Conservation (phyloP, 2,797 vertebrate genomes). For the Phaenicophaeus curvirostris region DNA sequence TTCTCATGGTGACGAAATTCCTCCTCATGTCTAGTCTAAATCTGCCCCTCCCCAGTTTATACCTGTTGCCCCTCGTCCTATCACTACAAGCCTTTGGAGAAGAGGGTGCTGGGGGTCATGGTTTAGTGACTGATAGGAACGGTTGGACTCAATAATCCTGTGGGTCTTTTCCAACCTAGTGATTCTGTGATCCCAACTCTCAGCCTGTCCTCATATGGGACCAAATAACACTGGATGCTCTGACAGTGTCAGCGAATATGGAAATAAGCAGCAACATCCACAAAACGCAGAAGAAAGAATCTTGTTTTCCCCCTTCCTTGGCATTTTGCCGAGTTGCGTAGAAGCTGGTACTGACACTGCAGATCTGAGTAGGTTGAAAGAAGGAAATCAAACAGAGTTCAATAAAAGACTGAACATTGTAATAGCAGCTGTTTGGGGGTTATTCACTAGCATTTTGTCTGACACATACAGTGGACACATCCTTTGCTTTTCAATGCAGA, state of each 20-base stretch:
- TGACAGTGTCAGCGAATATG: background rate
- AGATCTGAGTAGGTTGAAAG: background rate
- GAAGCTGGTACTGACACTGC: background rate
- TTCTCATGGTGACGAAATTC: too few relatives aligned
- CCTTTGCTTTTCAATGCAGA: background rate
- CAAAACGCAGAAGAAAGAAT: background rate
- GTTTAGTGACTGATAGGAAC: too few relatives aligned
- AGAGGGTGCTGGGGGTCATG: too few relatives aligned
- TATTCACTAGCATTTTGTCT: background rate
- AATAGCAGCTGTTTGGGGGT: background rate
- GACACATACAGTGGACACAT: background rate
- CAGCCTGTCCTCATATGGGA: background rate
- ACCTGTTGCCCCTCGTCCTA: too few relatives aligned
- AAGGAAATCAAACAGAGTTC: background rate
- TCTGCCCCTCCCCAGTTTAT: too few relatives aligned
- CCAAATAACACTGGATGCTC: background rate
- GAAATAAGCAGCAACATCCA: background rate
- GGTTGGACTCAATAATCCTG: too few relatives aligned
- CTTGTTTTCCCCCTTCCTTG: background rate
- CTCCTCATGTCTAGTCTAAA: too few relatives aligned
- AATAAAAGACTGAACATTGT: background rate
- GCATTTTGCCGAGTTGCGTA: background rate
- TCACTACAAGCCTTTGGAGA: too few relatives aligned
- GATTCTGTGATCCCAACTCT: too few relatives aligned
- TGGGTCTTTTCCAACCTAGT: too few relatives aligned